phyloP scores from a whole-genome alignment of 2,113 vertebrate species.

The Pachycephala philippinensis region DNA sequence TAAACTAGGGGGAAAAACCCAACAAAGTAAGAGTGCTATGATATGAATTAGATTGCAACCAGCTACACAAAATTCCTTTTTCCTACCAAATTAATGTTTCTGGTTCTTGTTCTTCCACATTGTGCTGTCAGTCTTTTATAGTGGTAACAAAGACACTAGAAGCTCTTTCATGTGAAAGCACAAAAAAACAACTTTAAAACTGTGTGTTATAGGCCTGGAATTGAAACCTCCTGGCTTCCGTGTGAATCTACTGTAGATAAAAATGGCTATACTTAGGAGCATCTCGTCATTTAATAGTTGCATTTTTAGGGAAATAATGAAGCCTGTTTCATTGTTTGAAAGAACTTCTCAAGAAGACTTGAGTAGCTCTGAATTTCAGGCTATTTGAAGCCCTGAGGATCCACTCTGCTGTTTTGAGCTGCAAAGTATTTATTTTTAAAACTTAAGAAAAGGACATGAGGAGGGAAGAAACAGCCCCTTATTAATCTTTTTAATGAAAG shows the following conservation, averaged over 20 bases:
- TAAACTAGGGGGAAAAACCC: neutral
- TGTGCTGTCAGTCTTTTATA: neutral
- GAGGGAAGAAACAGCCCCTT: neutral
- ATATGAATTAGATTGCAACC: neutral
- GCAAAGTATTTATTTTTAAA: neutral
- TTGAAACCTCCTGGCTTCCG: fast-evolving
- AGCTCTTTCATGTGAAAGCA: neutral
- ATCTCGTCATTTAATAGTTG: neutral
- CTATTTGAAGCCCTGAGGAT: neutral
- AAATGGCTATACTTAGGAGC: neutral
- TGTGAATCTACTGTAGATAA: neutral
- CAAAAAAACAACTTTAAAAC: neutral
- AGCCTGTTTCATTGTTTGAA: neutral
- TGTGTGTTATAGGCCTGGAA: neutral
- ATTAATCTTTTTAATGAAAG: neutral
- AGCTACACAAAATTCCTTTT: neutral
- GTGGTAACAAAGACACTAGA: neutral
- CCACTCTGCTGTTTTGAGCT: neutral
- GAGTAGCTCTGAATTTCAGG: neutral
- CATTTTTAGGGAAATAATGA: neutral
- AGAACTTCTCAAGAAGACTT: neutral
- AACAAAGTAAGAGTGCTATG: neutral
- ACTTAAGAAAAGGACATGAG: neutral
- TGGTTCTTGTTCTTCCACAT: neutral
- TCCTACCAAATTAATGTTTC: neutral